phyloP scores from a whole-genome alignment of 2,888 invertebrate species.

The Cataglyphis cursor region DNA sequence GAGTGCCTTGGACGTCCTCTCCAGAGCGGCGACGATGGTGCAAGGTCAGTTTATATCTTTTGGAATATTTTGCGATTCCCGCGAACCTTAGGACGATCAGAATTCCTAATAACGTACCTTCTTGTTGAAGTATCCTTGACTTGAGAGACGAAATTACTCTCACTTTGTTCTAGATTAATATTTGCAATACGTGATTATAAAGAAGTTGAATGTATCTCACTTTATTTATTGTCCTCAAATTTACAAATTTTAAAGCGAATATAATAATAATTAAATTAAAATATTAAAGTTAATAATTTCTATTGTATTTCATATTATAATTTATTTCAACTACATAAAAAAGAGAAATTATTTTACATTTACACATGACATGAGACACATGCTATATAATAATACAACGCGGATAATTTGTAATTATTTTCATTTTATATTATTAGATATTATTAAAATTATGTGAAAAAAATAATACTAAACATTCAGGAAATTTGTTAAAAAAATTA shows the following conservation, averaged over 20 bases:
- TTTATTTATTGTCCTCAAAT: too few relatives aligned
- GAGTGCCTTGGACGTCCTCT: constrained; percentile 94
- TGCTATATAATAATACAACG: not conserved
- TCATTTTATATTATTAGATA: not conserved
- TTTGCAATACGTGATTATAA: not conserved
- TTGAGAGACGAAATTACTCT: not conserved
- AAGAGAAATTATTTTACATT: not conserved
- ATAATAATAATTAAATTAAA: too few relatives aligned
- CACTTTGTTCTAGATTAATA: not conserved
- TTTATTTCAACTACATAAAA: not conserved
- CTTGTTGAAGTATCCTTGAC: not conserved
- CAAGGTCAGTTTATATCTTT: constrained; percentile 87
- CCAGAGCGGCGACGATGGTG: constrained; percentile 96
- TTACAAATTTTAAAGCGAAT: not conserved
- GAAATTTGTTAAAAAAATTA: not conserved
- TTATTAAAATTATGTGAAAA: not conserved
- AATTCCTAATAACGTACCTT: not conserved
- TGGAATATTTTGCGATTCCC: constrained; percentile 7
- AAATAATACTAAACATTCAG: not conserved
- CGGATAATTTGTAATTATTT: not conserved
- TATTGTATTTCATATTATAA: not conserved
- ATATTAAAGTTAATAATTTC: not conserved
- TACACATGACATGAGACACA: not conserved
- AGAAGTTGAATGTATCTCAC: not conserved
- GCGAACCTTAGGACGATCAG: not conserved